Conservation (phyloP, 2,888 invertebrate species). For the Imbricaverruca yamaguchii region DNA sequence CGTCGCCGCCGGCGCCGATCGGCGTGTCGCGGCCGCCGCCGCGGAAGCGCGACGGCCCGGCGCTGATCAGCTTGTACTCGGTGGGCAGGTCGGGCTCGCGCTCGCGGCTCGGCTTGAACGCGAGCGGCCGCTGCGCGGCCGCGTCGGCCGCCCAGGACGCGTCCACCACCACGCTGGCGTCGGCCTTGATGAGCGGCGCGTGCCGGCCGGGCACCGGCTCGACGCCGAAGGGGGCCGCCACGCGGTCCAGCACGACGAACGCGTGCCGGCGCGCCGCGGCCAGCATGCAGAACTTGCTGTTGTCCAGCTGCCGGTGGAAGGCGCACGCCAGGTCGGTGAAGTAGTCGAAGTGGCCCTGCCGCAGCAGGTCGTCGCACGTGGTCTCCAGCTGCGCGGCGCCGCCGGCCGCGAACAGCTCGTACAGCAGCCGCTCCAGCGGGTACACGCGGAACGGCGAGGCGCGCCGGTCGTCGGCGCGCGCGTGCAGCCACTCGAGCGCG, state of each 20-base stretch:
- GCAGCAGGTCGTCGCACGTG: background rate
- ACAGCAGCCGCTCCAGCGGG: constrained; percentile 7
- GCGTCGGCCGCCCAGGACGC: background rate
- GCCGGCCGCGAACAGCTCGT: constrained; percentile 11
- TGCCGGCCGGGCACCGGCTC: background rate
- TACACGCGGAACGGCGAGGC: background rate
- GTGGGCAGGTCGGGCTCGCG: constrained; percentile 11
- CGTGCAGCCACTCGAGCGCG: constrained; percentile 9
- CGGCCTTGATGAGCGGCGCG: background rate
- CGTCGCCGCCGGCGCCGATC: background rate
- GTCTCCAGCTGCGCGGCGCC: constrained; percentile 18
- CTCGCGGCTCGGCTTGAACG: background rate
- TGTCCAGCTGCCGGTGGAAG: background rate
- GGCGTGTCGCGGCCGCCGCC: constrained; percentile 13
- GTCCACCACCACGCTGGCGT: constrained; percentile 1
- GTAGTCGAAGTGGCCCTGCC: background rate
- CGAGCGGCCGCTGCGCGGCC: background rate
- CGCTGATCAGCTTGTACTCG: background rate
- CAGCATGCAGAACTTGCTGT: background rate
- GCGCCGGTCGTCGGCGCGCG: background rate
- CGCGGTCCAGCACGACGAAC: background rate
- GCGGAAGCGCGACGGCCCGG: background rate
- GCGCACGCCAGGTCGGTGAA: constrained; percentile 9
- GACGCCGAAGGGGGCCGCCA: background rate
- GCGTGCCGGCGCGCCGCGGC: constrained; percentile 13